phyloP scores from a whole-genome alignment of 2,888 invertebrate species.

The Ditylenchus weischeri region DNA sequence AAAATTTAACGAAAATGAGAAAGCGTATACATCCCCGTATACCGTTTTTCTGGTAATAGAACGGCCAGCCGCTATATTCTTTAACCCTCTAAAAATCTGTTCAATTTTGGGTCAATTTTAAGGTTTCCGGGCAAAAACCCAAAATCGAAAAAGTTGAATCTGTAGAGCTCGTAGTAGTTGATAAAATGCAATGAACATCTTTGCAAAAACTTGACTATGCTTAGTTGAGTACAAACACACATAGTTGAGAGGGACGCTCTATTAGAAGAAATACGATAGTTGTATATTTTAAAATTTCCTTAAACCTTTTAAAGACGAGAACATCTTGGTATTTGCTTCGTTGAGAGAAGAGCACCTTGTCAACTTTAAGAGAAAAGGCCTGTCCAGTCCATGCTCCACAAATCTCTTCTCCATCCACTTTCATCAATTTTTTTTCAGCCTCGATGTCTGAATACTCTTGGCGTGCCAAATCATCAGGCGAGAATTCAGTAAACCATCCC shows the following conservation, averaged over 20 bases:
- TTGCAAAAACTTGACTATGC: too few relatives aligned
- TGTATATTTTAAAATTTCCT: background rate
- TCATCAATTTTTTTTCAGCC: conserved; percentile 40
- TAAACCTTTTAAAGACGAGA: conserved; percentile 74
- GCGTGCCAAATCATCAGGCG: conserved; percentile 63
- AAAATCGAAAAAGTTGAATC: too few relatives aligned
- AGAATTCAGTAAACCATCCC: conserved; percentile 88
- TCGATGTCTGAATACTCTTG: conserved; percentile 14
- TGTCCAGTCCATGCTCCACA: conserved; percentile 79
- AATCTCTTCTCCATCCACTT: conserved; percentile 52
- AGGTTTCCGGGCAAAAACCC: background rate
- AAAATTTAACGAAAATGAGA: too few relatives aligned
- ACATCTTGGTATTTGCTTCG: conserved; percentile 82
- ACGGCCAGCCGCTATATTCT: background rate
- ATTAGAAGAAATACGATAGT: too few relatives aligned
- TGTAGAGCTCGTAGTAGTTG: too few relatives aligned
- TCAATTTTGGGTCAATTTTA: background rate
- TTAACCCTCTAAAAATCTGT: background rate
- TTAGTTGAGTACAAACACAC: too few relatives aligned
- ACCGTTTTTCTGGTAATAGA: too few relatives aligned
- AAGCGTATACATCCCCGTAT: too few relatives aligned
- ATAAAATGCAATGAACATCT: too few relatives aligned
- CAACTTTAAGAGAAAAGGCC: conserved; percentile 79
- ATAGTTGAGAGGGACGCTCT: too few relatives aligned
- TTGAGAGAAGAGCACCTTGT: conserved; percentile 74